These are phyloP conservation scores for Sthenelais limicola DNA, from an alignment of 2,888 invertebrate genomes.

Conservation along the genomic window DNA sequence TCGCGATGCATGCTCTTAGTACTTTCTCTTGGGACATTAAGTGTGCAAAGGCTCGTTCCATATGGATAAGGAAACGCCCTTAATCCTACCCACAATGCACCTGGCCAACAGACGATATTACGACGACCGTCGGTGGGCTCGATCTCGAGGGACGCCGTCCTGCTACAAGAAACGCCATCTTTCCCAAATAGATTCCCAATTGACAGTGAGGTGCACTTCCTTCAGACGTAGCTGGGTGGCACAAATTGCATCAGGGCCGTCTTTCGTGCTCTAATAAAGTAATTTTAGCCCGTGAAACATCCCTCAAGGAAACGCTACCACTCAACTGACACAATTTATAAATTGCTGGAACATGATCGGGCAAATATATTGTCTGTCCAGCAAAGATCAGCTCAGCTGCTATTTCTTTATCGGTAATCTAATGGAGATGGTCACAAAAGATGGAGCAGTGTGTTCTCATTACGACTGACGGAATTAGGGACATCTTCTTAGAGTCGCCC, in stretches of 20 bases:
- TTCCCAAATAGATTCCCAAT: neutral
- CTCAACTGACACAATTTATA: conserved; percentile 26
- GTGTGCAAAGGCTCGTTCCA: too few species aligned
- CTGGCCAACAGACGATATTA: conserved; percentile 24
- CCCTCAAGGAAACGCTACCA: conserved; percentile 3
- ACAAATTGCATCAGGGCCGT: conserved; percentile 29
- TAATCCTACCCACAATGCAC: conserved; percentile 19
- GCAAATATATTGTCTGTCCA: conserved; percentile 26
- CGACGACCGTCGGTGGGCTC: conserved; percentile 23
- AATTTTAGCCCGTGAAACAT: conserved; percentile 22
- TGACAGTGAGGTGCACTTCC: neutral
- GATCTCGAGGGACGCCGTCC: conserved; percentile 15
- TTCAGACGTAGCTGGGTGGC: conserved; percentile 1
- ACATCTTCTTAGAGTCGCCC: too few species aligned
- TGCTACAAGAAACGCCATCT: conserved; percentile 8
- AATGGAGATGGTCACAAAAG: too few species aligned
- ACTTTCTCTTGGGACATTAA: too few species aligned
- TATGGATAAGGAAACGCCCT: too few species aligned
- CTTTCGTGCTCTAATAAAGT: conserved; percentile 30
- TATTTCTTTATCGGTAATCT: conserved; percentile 34
- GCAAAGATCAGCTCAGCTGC: neutral
- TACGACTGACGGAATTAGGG: too few species aligned
- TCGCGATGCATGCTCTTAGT: too few species aligned
- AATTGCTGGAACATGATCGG: conserved; percentile 36
- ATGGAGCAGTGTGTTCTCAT: too few species aligned